A percentile compares a stretch with the other conserved stretches of the same genome.
phyloP scores from a whole-genome alignment of 1,140 invertebrate species.

The Helicoverpa zea region DNA sequence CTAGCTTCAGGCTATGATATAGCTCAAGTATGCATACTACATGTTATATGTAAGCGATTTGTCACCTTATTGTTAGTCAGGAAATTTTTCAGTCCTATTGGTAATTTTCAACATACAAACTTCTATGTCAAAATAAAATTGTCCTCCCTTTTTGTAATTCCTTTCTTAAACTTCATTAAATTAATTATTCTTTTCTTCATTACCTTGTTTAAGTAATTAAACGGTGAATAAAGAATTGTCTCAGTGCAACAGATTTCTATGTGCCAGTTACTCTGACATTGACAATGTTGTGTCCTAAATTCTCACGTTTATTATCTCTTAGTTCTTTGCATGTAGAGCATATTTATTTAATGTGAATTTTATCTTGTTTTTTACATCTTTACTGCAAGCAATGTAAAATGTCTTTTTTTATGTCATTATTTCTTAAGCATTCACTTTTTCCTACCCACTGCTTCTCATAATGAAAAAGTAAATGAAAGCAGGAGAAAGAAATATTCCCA shows the following conservation, averaged over 20 bases:
- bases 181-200: not conserved
- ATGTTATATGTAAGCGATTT: no score
- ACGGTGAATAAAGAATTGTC: not conserved
- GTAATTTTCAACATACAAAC: no score
- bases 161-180: not conserved
- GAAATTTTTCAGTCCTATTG: no score
- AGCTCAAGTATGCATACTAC: no score
- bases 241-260: not conserved
- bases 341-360: not conserved
- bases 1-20: not conserved
- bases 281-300: slow-evolving; percentile 22
- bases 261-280: slow-evolving; percentile 22
- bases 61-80: no score
- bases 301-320: slow-evolving; percentile 7
- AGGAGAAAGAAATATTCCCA: not conserved
- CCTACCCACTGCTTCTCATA: not conserved
- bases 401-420: not conserved
- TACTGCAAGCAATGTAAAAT: not conserved
- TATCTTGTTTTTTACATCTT: not conserved
- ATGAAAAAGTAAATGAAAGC: not conserved
- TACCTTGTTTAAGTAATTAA: not conserved
- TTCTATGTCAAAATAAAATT: no score
- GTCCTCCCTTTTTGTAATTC: no score
- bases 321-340: not conserved
- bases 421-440: no score